Percentiles rank a stretch among this genome's conserved stretches.
Evolutionary conservation across 2,888 invertebrate genomes (phyloP).

Genomic region (Zhuqinia jingwanae): DNA sequence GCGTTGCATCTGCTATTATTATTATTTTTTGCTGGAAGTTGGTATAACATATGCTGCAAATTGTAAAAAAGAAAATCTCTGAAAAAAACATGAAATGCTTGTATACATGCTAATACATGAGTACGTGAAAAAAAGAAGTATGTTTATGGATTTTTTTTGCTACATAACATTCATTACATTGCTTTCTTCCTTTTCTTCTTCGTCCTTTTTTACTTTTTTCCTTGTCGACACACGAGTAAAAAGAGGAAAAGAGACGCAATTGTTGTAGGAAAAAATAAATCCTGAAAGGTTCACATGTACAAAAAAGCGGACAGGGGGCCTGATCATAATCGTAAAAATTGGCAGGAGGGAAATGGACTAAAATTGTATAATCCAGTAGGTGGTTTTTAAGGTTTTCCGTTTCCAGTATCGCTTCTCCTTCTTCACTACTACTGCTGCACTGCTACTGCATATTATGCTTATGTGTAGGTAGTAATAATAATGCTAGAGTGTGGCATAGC

Average conservation of each 20-base stretch:
- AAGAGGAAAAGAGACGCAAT: conserved; percentile 31
- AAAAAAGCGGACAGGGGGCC: conserved; percentile 72
- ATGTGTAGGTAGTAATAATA: too few species aligned
- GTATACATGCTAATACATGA: neutral
- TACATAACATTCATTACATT: neutral
- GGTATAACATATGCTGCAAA: neutral
- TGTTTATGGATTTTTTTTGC: neutral
- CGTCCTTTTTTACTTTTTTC: too few species aligned
- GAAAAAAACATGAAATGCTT: neutral
- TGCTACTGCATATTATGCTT: too few species aligned
- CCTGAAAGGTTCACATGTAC: conserved; percentile 70
- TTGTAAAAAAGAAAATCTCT: neutral
- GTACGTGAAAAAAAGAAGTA: neutral
- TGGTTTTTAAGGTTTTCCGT: conserved; percentile 51
- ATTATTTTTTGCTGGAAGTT: too few species aligned
- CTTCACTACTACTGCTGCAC: neutral
- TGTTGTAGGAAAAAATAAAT: conserved; percentile 66
- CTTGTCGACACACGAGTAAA: conserved; percentile 22
- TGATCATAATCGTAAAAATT: conserved; percentile 76
- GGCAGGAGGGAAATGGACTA: conserved; percentile 77
- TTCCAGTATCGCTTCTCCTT: neutral
- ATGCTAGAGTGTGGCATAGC: too few species aligned
- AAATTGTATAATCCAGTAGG: conserved; percentile 67
- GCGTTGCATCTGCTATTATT: neutral
- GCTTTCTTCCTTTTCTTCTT: conserved; percentile 26